These are phyloP conservation scores for Tachycineta bicolor DNA, from an alignment of 2,113 vertebrate species.

Conservation along the genomic window DNA sequence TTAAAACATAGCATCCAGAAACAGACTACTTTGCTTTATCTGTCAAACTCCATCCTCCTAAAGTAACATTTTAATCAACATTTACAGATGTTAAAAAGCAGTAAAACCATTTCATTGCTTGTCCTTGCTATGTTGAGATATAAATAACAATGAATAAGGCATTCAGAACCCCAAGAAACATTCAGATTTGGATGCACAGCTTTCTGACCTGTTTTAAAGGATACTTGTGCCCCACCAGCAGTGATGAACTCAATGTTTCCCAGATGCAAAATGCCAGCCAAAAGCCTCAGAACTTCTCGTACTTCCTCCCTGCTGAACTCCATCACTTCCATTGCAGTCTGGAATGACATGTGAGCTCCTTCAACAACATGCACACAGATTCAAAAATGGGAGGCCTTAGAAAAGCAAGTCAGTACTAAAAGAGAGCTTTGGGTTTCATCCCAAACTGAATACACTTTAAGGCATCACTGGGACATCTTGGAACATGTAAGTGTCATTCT, in stretches of 20 bases:
- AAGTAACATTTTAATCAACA: background rate
- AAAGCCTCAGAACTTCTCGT: slow-evolving; percentile 85
- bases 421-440: background rate
- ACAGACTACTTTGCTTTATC: background rate
- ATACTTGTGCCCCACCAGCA: slow-evolving; percentile 93
- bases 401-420: background rate
- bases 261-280: slow-evolving; percentile 89
- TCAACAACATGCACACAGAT: background rate
- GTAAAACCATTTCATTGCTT: background rate
- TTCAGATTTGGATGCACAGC: background rate
- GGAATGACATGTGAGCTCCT: background rate
- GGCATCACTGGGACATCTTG: background rate
- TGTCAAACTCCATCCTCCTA: background rate
- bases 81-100: background rate
- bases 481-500: background rate
- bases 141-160: fast-evolving
- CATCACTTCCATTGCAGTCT: slow-evolving; percentile 94
- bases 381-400: background rate
- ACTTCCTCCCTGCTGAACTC: slow-evolving; percentile 90
- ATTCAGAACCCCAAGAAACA: background rate
- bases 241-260: slow-evolving; percentile 96
- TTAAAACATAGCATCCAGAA: background rate
- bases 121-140: background rate
- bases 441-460: background rate
- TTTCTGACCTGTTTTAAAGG: slow-evolving; percentile 89